Evolutionary conservation across 64 coral and sea anemone species (phyloP).

Genomic region (Stichodactyla mertensii): DNA sequence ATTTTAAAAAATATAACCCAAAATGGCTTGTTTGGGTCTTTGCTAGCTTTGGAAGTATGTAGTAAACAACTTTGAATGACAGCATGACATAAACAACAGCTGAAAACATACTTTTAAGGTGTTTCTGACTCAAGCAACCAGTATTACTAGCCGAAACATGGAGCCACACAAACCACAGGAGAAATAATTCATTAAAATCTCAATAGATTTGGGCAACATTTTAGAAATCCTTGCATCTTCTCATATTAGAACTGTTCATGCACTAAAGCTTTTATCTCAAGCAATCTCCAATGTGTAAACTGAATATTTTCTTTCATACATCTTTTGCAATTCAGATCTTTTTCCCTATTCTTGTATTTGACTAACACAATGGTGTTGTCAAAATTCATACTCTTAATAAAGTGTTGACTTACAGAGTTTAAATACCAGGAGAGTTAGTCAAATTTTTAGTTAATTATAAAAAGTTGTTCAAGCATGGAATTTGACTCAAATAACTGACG

Average conservation of each 20-base stretch:
- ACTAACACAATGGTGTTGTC: not conserved
- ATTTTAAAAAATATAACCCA: not conserved
- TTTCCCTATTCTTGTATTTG: not conserved
- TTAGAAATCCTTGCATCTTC: not conserved
- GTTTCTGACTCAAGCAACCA: not conserved
- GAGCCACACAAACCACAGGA: not conserved
- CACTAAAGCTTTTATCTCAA: not conserved
- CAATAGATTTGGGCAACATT: not conserved
- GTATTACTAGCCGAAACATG: not conserved
- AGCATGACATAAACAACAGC: not conserved
- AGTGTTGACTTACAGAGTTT: not conserved
- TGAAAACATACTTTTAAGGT: not conserved
- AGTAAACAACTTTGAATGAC: constrained; percentile 9
- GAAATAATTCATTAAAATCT: not conserved
- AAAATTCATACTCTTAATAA: not conserved
- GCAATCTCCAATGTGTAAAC: not conserved
- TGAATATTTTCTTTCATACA: not conserved
- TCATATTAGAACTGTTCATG: not conserved
- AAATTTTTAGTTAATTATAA: not conserved
- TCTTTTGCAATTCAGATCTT: not conserved
- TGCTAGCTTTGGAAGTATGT: not conserved
- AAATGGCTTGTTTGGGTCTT: not conserved
- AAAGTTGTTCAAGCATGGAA: not conserved
- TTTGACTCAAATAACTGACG: not conserved
- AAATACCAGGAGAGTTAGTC: not conserved